Conservation (phyloP, 1,140 invertebrate species). For the Argopecten irradians region DNA sequence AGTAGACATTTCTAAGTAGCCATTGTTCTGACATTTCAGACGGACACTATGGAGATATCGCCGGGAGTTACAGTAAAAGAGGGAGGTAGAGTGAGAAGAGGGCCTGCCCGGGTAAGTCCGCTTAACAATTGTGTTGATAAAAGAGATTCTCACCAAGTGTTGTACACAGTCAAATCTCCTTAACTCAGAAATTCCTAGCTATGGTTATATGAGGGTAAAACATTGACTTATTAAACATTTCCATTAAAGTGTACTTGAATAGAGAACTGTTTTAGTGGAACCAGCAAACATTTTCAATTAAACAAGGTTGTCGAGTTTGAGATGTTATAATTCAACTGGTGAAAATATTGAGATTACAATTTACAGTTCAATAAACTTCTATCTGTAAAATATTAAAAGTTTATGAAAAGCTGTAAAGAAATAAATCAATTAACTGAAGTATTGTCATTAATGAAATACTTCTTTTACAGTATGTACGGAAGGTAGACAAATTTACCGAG, state of each 20-base stretch:
- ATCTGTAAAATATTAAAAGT: background rate
- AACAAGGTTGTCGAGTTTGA: too few relatives aligned
- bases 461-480: constrained; percentile 64
- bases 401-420: background rate
- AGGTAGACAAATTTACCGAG: constrained; percentile 62
- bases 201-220: background rate
- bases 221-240: background rate
- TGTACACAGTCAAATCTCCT: background rate
- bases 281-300: too few relatives aligned
- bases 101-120: constrained; percentile 68
- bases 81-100: constrained; percentile 69
- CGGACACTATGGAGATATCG: constrained; percentile 73
- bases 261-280: too few relatives aligned
- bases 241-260: background rate
- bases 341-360: too few relatives aligned
- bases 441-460: constrained; percentile 3
- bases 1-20: too few relatives aligned
- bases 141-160: background rate
- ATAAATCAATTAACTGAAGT: background rate
- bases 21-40: constrained; percentile 57
- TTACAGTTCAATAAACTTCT: too few relatives aligned
- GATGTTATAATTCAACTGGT: too few relatives aligned
- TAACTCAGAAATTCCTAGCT: background rate
- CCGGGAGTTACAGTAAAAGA: constrained; percentile 72
- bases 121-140: background rate